These are phyloP conservation scores for Agriopis leucophaearia DNA, from an alignment of 2,888 invertebrate genomes.

Conservation along the genomic window DNA sequence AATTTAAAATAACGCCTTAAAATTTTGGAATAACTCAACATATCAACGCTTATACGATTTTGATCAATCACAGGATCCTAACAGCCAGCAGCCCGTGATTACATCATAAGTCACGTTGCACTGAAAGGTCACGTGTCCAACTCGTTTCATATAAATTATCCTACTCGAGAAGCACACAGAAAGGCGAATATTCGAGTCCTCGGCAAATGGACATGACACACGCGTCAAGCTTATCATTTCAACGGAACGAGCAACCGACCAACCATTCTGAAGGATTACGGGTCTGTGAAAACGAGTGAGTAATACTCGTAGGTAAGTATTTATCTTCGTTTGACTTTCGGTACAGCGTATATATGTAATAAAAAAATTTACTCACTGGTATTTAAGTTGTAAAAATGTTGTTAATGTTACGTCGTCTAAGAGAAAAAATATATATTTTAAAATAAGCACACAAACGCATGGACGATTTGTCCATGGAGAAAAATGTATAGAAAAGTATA, in stretches of 20 bases:
- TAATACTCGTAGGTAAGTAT: background rate
- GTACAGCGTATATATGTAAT: no score
- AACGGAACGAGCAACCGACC: conserved; percentile 5
- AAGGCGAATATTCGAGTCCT: conserved; percentile 30
- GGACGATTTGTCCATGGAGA: no score
- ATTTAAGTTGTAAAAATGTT: no score
- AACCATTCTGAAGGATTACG: conserved; percentile 11
- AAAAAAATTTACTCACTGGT: no score
- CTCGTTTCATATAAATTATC: background rate
- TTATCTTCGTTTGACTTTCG: background rate
- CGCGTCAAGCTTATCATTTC: conserved; percentile 25
- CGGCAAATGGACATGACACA: conserved; percentile 26
- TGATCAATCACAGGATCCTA: no score
- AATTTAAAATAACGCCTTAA: no score
- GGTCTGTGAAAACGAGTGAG: background rate
- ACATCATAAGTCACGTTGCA: conserved; percentile 16
- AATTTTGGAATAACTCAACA: no score
- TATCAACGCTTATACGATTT: no score
- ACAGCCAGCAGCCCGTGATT: background rate
- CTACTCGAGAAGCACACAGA: conserved; percentile 8
- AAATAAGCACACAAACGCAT: no score
- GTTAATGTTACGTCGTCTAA: no score
- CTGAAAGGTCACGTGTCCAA: conserved; percentile 11
- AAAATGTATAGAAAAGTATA: no score
- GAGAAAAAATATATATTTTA: no score